A percentile compares a stretch with the other conserved stretches of the same genome.
Evolutionary conservation across 2,888 invertebrate species (phyloP).

Genomic region (Hesperia comma): DNA sequence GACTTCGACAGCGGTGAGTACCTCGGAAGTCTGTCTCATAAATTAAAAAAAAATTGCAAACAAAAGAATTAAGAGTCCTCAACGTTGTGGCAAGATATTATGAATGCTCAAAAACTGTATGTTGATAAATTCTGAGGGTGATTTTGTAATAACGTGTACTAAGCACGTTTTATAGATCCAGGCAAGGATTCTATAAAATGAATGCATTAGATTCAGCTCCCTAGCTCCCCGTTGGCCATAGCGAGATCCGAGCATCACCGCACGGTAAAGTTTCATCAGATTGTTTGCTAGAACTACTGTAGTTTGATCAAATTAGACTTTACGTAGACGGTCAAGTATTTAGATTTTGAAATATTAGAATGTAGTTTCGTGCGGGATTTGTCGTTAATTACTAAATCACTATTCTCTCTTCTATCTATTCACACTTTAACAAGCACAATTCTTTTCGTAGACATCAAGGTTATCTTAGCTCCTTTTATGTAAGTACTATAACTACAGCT

Average conservation of each 20-base stretch:
- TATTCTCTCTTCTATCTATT: not conserved
- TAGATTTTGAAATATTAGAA: constrained; percentile 19
- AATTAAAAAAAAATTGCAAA: constrained; percentile 22
- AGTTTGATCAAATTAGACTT: constrained; percentile 17
- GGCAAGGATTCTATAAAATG: constrained; percentile 53
- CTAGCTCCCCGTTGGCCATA: constrained; percentile 72
- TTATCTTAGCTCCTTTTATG: not conserved
- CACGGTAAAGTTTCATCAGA: constrained; percentile 75
- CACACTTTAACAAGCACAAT: not conserved
- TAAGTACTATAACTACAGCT: no score
- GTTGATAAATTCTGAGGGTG: not conserved
- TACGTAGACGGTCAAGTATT: constrained; percentile 21
- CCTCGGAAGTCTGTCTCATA: constrained; percentile 45
- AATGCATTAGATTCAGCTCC: constrained; percentile 74
- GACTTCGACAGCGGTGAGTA: constrained; percentile 94
- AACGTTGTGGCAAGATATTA: constrained; percentile 36
- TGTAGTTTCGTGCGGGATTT: constrained; percentile 15
- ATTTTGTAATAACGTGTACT: constrained; percentile 60
- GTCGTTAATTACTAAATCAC: not conserved
- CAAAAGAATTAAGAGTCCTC: constrained; percentile 13
- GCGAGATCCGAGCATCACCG: constrained; percentile 73
- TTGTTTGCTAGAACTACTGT: constrained; percentile 35
- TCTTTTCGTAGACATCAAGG: not conserved
- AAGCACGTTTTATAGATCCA: constrained; percentile 68
- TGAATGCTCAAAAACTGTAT: constrained; percentile 38